Evolutionary conservation across 2,888 invertebrate species (phyloP), one percentile per base, ranked within the genome.

Genomic region (Elmis aenea): DNA sequence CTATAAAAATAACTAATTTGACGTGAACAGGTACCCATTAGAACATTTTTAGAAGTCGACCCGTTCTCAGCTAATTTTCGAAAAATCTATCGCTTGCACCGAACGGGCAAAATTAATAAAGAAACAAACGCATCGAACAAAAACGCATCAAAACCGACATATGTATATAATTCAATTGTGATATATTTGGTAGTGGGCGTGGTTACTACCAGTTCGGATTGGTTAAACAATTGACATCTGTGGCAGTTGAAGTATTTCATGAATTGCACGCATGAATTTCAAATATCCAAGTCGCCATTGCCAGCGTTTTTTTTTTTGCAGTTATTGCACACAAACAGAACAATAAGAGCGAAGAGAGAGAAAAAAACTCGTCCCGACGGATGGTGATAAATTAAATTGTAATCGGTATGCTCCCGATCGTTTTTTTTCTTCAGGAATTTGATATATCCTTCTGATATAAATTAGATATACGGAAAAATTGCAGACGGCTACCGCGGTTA

Each of bases 121-220:
- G 10, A 13, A 26, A 13, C 13, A 26, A 26, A 13, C 14, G 14
- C 14, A 13, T 13, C 14, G n/a, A n/a, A n/a, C n/a, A n/a, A n/a
- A n/a, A n/a, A n/a, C n/a, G n/a, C n/a, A n/a, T n/a, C n/a, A n/a
- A n/a, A n/a, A n/a, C n/a, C n/a, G n/a, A n/a, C n/a, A n/a, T n/a
- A n/a, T n/a, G n/a, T n/a, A n/a, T n/a, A 40, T 26, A 53, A 54
- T 50, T 51, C 57, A 57, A 57, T 58, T 58, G 57, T 59, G 55
- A 54, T 52, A 50, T 51, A 56, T 56, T 59, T 55, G 57, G 52
- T 34, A 34, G 52, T 40, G 49, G 59, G 58, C 58, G 58, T 58
- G 60, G 56, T 35, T 31, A 13, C 33, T 20, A 26, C 29, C 34
- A 26, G 46, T 44, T 46, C 48, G 42, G 49, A 60, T 60, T 60